Evolutionary conservation across 2,888 invertebrate genomes (phyloP).

Genomic region (Pilophorus perplexus): DNA sequence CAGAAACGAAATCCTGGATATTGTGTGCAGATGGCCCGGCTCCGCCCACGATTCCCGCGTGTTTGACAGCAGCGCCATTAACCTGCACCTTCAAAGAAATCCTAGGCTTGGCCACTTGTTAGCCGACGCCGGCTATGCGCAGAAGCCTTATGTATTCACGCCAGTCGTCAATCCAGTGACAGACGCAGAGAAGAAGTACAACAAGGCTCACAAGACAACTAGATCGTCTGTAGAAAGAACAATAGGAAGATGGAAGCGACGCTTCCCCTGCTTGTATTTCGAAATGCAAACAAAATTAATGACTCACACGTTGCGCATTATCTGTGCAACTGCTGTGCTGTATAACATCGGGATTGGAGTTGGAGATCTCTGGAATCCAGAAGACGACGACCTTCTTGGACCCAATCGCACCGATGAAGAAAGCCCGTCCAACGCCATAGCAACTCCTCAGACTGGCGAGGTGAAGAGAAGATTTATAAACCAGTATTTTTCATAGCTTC

Average conservation of each 20-base stretch:
- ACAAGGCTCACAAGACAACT: not conserved
- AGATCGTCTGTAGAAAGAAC: not conserved
- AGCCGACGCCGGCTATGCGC: constrained; percentile 3
- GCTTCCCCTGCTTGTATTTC: constrained; percentile 5
- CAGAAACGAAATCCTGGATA: not conserved
- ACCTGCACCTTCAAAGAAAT: not conserved
- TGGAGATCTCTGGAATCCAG: no score
- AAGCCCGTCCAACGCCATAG: no score
- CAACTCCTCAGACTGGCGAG: no score
- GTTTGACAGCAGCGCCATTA: constrained; percentile 1
- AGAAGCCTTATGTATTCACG: constrained; percentile 6
- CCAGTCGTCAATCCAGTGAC: constrained; percentile 2
- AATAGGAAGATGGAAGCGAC: not conserved
- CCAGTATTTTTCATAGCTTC: no score
- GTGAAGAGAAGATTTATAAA: no score
- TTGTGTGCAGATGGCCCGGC: constrained; percentile 9
- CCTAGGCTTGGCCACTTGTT: not conserved
- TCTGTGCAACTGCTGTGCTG: no score
- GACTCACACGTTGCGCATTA: not conserved
- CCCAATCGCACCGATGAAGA: no score
- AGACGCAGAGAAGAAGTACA: not conserved
- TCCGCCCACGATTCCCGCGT: no score
- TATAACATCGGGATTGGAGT: no score
- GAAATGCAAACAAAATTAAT: constrained; percentile 8
- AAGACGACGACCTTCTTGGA: no score